Percentiles rank a stretch among this genome's conserved stretches.
phyloP scores from a whole-genome alignment of 2,113 vertebrate genomes.

The Deroptyus accipitrinus region DNA sequence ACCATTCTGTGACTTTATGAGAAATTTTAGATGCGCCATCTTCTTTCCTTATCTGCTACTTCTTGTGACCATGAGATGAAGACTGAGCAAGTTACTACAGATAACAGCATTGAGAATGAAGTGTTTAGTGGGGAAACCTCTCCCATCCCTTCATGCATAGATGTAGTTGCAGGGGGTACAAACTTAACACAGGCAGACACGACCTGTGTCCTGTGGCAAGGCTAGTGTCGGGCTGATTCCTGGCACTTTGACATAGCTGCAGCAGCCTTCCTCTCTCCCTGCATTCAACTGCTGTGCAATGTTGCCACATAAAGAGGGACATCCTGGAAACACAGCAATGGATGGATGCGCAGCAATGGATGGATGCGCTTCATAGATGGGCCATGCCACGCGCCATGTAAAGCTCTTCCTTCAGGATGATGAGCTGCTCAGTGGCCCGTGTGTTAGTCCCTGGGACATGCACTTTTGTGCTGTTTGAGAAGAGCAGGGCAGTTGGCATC shows the following conservation, averaged over 20 bases:
- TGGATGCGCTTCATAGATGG: background rate
- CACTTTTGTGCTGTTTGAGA: background rate
- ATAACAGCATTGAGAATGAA: background rate
- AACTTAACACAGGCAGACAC: background rate
- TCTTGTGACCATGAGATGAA: background rate
- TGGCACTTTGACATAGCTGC: background rate
- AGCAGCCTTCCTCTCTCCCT: background rate
- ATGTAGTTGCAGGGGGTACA: background rate
- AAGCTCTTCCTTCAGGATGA: background rate
- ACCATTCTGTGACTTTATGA: background rate
- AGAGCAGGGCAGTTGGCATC: background rate
- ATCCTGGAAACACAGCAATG: background rate
- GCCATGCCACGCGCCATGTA: fast-evolving
- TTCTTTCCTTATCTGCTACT: background rate
- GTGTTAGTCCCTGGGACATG: background rate
- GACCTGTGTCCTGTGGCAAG: background rate
- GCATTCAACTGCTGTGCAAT: background rate
- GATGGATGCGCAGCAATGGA: background rate
- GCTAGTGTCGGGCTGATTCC: background rate
- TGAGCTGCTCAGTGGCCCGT: background rate
- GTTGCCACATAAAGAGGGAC: background rate
- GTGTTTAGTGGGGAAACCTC: background rate
- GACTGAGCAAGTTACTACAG: background rate
- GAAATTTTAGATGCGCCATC: background rate
- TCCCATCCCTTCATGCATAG: background rate